Percentiles rank a stretch among this genome's conserved stretches.
phyloP scores from a whole-genome alignment of 2,113 vertebrate species.

The Odobenus rosmarus region DNA sequence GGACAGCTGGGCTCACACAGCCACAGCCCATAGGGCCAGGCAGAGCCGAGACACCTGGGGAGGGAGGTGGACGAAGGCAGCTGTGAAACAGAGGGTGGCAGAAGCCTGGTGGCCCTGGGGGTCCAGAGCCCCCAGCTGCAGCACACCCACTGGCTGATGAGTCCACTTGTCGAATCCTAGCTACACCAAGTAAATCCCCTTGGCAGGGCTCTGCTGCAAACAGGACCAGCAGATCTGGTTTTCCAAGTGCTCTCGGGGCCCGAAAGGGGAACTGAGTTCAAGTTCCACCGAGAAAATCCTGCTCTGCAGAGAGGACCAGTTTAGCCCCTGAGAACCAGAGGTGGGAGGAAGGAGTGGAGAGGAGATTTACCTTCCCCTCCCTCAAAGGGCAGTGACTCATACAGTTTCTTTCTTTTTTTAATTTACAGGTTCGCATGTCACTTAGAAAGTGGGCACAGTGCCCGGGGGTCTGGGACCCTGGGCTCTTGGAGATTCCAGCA shows the following conservation, averaged over 20 bases:
- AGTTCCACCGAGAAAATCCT: conserved; percentile 72
- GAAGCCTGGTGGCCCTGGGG: neutral
- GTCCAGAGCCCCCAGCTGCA: no score
- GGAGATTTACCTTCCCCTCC: neutral
- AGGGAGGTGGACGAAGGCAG: rapidly evolving
- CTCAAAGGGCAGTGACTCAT: conserved; percentile 39
- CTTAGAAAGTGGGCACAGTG: neutral
- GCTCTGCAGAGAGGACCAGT: conserved; percentile 68
- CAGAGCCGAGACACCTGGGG: neutral
- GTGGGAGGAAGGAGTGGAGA: neutral
- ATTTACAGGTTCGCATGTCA: neutral
- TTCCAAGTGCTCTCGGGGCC: conserved; percentile 18
- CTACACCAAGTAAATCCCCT: neutral
- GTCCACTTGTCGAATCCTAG: neutral
- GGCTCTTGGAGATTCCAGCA: neutral
- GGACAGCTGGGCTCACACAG: neutral
- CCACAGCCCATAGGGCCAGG: neutral
- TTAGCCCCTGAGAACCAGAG: conserved; percentile 22
- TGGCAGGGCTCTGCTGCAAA: neutral
- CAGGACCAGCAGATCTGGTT: conserved; percentile 18
- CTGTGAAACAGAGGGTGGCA: neutral
- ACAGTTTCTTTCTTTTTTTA: neutral
- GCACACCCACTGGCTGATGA: neutral
- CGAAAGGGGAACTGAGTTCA: conserved; percentile 30
- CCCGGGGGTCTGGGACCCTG: neutral